A percentile compares a stretch with the other conserved stretches of the same genome.
phyloP scores from a whole-genome alignment of 2,888 invertebrate species.

The Mesorhabditis spiculigera region DNA sequence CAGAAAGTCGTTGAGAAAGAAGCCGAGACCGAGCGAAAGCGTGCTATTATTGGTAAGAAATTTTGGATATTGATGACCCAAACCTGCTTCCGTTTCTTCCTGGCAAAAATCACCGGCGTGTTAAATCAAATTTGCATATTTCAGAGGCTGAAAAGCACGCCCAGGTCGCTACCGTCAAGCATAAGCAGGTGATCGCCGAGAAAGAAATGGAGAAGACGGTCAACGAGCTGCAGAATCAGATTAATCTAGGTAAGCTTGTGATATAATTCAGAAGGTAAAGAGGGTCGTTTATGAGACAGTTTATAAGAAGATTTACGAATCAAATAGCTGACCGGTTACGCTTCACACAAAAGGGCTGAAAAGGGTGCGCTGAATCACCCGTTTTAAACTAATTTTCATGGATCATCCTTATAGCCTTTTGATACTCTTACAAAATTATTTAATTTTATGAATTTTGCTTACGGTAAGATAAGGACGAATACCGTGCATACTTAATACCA shows the following conservation, averaged over 20 bases:
- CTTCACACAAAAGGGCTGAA: no score
- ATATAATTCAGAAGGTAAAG: background rate
- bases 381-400: no score
- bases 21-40: conserved; percentile 82
- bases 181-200: conserved; percentile 82
- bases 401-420: no score
- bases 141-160: conserved; percentile 78
- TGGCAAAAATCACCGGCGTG: no score
- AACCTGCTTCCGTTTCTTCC: no score
- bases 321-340: background rate
- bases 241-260: conserved; percentile 12
- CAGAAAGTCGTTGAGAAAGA: conserved; percentile 87
- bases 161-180: conserved; percentile 79
- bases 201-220: conserved; percentile 66
- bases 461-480: background rate
- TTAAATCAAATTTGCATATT: conserved; percentile 5
- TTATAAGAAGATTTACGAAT: background rate
- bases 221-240: conserved; percentile 14
- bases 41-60: conserved; percentile 72
- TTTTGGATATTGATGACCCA: no score
- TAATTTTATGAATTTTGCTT: no score
- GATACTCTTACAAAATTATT: no score
- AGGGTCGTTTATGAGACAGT: no score
- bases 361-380: no score
- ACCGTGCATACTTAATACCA: background rate